phyloP scores from a whole-genome alignment of 2,113 vertebrate genomes.

The Poeciliopsis retropinna region DNA sequence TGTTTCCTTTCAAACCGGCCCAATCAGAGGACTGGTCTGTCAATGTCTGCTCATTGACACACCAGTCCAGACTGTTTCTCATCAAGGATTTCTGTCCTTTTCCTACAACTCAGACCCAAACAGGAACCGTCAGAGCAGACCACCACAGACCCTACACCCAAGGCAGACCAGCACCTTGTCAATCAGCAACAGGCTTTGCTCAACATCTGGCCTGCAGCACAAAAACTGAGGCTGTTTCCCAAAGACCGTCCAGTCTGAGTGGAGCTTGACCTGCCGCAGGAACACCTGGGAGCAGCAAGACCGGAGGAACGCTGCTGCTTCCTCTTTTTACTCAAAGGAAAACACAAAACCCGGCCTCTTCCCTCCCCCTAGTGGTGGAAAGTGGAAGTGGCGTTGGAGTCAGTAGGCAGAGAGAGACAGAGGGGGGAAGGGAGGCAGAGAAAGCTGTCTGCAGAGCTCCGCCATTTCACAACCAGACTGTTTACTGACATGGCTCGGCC shows the following conservation, averaged over 20 bases:
- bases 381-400: conserved; percentile 75
- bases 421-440: conserved; percentile 69
- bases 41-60: conserved; percentile 3
- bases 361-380: conserved; percentile 85
- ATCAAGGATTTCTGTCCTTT: neutral
- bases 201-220: conserved; percentile 14
- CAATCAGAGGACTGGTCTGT: conserved; percentile 7
- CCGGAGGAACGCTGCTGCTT: conserved; percentile 29
- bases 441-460: conserved; percentile 79
- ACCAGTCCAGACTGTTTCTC: conserved; percentile 4
- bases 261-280: conserved; percentile 26
- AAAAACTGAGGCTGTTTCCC: conserved; percentile 11
- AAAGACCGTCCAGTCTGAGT: conserved; percentile 47
- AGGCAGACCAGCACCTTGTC: conserved; percentile 27
- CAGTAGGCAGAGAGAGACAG: conserved; percentile 57
- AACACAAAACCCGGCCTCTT: conserved; percentile 41
- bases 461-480: conserved; percentile 89
- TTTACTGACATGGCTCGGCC: conserved; percentile 81
- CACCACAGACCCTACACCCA: conserved; percentile 17
- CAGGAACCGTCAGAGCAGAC: conserved; percentile 8
- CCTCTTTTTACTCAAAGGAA: conserved; percentile 21
- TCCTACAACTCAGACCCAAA: conserved; percentile 11
- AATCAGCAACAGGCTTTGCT: conserved; percentile 32
- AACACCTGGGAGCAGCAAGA: conserved; percentile 19
- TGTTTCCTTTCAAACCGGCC: neutral